Evolutionary conservation across 2,888 invertebrate genomes (phyloP), one percentile per base, ranked within the genome.

Genomic region (Acheta domesticus): DNA sequence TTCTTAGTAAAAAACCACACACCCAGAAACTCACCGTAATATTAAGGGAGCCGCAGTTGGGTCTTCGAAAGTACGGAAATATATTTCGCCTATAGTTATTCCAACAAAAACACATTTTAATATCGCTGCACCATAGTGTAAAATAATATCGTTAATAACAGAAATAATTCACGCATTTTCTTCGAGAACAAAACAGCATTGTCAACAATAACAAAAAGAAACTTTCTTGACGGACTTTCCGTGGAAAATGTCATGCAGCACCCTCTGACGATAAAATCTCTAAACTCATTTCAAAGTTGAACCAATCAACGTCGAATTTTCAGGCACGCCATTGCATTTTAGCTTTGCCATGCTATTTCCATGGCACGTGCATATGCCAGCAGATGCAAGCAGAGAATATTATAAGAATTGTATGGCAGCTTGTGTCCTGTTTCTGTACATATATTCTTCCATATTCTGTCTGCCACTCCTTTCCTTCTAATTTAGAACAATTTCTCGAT

Each of bases 131-230:
- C 79, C 78, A 78, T 79, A 48, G 74, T 77, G 75, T 48, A 74
- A 77, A 76, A 11, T 73, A 75, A 19, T 76, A 78, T 80, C 74
- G 49, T 76, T 75, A 80, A 75, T 49, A 77, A 78, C 76, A 81
- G 49, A 77, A 80, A 80, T 80, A 74, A 80, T 74, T 75, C 36
- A 75, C 16, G 50, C 75, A 80, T 74, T 49, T 77, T 75, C 77
- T 79, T 77, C 73, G 62, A 77, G 73, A 79, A 79, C 77, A 79
- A 80, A 81, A 81, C 79, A 81, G 77, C 78, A 79, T 77, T 80
- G 80, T 81, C 81, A 81, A 79, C 80, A 80, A 50, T 78, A 81
- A 81, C 81, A 81, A 80, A 80, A 78, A 80, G 77, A 78, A 80
- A 80, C 77, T 76, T 48, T 76, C 80, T 80, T 80, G 79, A 81